A percentile compares a stretch with the other conserved stretches of the same genome.
phyloP scores from a whole-genome alignment of 2,113 vertebrate genomes.

The Misgurnus mizolepis region DNA sequence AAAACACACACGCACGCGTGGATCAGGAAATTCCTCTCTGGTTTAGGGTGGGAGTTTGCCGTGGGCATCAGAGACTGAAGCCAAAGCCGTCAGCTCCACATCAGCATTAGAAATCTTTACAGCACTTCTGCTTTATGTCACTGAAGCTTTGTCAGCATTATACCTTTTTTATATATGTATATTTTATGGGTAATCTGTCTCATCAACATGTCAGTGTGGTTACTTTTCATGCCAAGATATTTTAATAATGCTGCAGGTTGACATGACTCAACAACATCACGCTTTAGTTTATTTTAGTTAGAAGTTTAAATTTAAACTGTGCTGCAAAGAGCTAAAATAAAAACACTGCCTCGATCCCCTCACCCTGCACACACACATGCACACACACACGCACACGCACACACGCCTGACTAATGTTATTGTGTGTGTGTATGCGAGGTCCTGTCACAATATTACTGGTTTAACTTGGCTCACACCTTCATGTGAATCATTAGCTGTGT shows the following conservation, averaged over 20 bases:
- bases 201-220: not conserved
- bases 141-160: too few relatives aligned
- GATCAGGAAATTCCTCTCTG: conserved; percentile 13
- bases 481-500: not conserved
- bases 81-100: not conserved
- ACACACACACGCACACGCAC: too few relatives aligned
- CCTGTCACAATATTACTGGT: not conserved
- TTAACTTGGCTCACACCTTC: conserved; percentile 8
- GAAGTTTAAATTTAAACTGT: too few relatives aligned
- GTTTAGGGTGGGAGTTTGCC: not conserved
- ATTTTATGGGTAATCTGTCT: too few relatives aligned
- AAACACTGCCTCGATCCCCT: not conserved
- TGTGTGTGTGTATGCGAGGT: conserved; percentile 1
- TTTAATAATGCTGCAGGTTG: not conserved
- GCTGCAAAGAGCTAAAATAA: not conserved
- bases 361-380: not conserved
- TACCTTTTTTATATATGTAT: too few relatives aligned
- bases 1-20: not conserved
- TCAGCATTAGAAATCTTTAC: not conserved
- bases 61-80: conserved; percentile 10
- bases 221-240: not conserved
- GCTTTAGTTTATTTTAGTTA: not conserved
- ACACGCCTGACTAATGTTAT: too few relatives aligned
- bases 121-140: too few relatives aligned
- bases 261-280: not conserved